Base-by-base conservation (phyloP, 2,113 vertebrate species). In the Cichladusa arquata region DNA sequence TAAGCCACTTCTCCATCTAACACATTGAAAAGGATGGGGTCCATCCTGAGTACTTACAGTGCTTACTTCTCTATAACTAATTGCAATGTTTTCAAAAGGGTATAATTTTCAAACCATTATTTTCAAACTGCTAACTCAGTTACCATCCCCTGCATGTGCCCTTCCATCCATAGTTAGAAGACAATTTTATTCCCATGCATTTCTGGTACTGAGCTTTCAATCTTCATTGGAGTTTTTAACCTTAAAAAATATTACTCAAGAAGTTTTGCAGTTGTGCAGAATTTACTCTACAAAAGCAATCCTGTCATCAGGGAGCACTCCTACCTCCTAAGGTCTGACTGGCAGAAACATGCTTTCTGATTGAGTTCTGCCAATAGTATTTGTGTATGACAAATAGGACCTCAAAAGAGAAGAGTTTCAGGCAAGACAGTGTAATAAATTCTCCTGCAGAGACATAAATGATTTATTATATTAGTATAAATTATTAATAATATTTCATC, bases 321-420 rank as follows among this genome's bases (percentile, higher is more conserved):
- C 24, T 42, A 64, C 38, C 44, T 96, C 91, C 90, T 96, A 56
- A 88, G 58, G 78, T 93, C 92, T 97, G 92, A 95, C 69, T 96
- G 95, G 74, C 70, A 97, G 90, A 94, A 97, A 93, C 87, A 57
- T 56, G 47, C 94, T 97, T 96, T 95, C 80, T 77, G 40, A 5
- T 66, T 85, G 96, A 97, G 90, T 96, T 93, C 72, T 97, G 95
- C 88, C 93, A 94, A 51, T 38, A 56, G 56, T 88, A 65, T 87
- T 96, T 96, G 88, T 96, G 90, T 97, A 79, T 86, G 93, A 95
- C 89, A 97, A 97, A 97, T 80, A 96, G 95, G 92, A 92, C 44
- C 79, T 87, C 8, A 2, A 90, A 92, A 94, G 31, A 42, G 80
- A 84, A 96, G 94, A 33, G 50, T 70, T 87, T 96, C 87, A 45